Base-by-base conservation (phyloP, 2,797 vertebrate species). In the Otolemur crassicaudatus region DNA sequence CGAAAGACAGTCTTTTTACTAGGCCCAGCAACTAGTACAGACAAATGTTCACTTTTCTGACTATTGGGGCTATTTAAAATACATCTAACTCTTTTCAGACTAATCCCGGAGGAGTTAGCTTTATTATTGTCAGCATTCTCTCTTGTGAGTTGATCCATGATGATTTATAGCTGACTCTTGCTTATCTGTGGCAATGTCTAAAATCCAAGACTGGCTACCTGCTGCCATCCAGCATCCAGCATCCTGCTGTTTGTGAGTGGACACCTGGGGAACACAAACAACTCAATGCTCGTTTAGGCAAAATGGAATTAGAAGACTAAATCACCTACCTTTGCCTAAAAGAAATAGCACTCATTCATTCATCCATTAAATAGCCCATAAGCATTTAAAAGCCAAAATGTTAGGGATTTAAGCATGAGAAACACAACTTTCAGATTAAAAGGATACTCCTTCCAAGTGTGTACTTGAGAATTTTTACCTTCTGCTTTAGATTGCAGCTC, bases 1-100 rank as follows among this genome's bases (percentile, higher is more conserved):
- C 10, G 46, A 97, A 97, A 92, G 29, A 61, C 40, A 90, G 79
- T 82, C 90, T 95, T 95, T 97, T 87, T 81, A 93, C 69, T 22
- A 87, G 90, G 84, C 72, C 79, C 72, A 56, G 61, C 56, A 96
- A 93, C 87, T 46, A 90, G 63, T 40, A 75, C 49, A 75, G 53
- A 93, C 60, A 80, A 87, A 89, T 2, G 19, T 49, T 91, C 58
- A 72, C 83, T 94, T 91, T 95, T 96, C 70, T 84, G 37, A 97
- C 85, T 77, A 67, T 81, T 20, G 37, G 37, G 34, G 67, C 46
- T 91, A 90, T 75, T 95, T 92, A 96, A 93, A 95, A 97, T 87
- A 96, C 29, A 92, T 83, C 80, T 80, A 89, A 90, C 34, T 67
- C 73, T 92, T 92, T 96, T 93, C 87, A 90, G 81, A 91, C 81